These are phyloP conservation scores for Drosophila barbarae DNA, from an alignment of 2,888 invertebrate species.

Conservation along the genomic window DNA sequence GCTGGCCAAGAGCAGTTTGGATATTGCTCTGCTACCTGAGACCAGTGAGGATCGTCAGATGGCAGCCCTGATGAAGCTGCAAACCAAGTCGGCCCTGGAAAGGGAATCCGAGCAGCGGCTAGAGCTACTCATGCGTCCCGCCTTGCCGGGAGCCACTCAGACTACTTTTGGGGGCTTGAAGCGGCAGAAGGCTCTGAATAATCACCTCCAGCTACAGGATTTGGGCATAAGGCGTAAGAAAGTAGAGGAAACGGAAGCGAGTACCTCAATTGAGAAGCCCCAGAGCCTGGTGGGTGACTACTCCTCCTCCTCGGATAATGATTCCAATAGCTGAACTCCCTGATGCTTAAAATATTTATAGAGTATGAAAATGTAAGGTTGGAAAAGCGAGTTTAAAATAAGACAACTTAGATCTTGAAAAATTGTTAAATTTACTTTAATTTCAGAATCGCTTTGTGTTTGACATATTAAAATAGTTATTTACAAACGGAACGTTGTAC, in stretches of 20 bases:
- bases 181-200: constrained; percentile 81
- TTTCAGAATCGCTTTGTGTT: constrained; percentile 12
- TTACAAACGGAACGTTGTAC: background rate
- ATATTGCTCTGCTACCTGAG: constrained; percentile 89
- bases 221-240: constrained; percentile 76
- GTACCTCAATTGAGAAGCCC: background rate
- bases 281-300: constrained; percentile 67
- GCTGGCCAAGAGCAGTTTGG: constrained; percentile 87
- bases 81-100: constrained; percentile 84
- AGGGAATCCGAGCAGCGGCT: constrained; percentile 81
- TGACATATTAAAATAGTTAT: constrained; percentile 25
- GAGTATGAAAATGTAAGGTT: too few species aligned
- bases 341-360: background rate
- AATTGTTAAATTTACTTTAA: background rate
- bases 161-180: constrained; percentile 82
- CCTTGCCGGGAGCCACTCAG: constrained; percentile 81
- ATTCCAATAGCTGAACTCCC: constrained; percentile 23
- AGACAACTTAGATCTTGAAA: background rate
- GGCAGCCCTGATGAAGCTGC: constrained; percentile 87
- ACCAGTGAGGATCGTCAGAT: constrained; percentile 88
- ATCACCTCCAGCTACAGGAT: constrained; percentile 68
- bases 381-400: too few species aligned
- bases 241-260: background rate
- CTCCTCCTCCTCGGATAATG: constrained; percentile 40
- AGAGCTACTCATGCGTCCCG: constrained; percentile 82